Evolutionary conservation across 2,797 vertebrate genomes (phyloP), one percentile per base, ranked within the genome.

Genomic region (Girardinus metallicus): DNA sequence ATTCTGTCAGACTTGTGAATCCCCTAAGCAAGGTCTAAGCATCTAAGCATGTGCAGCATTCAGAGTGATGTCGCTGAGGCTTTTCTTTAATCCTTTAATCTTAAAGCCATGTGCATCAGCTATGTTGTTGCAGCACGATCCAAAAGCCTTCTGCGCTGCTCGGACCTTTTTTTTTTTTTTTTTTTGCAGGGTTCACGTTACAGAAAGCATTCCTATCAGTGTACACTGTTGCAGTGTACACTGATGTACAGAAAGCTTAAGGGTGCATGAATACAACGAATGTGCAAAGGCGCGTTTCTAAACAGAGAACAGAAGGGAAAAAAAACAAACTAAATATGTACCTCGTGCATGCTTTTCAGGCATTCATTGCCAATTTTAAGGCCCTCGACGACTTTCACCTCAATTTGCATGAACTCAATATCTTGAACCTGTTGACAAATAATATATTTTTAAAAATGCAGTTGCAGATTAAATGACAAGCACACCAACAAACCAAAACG

Each of bases 361-460:
- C 98, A 99, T 12, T 98, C 97, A 0, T 98, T 99, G 81, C 98
- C 98, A n/a, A 97, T 87, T 88, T 97, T 97, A 64, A 99, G 95
- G 0, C 97, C 98, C 83, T 99, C 98, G 0, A 98, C 93, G 79
- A 99, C 97, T 93, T 97, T 97, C 96, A 98, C 95, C 87, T 99
- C 98, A 15, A 99, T 98, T 94, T 99, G 98, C 76, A 96, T 94
- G 94, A 98, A 99, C 83, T 99, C 98, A 29, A 99, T 97, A 68
- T 97, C 94, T 89, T 96, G 95, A 84, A 96, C 94, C 95, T 96
- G 90, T 83, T 72, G 75, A 91, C 29, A 80, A 71, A 91, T 29
- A 82, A 76, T 26, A 68, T 31, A 6, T 62, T 62, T 39, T 68
- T 39, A 4, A 9, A 57, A 39, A 83, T 2, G 4, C 39, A 66